Evolutionary conservation across 2,888 invertebrate genomes (phyloP), one percentile per base, ranked within the genome.

Genomic region (Synergus umbraculus): DNA sequence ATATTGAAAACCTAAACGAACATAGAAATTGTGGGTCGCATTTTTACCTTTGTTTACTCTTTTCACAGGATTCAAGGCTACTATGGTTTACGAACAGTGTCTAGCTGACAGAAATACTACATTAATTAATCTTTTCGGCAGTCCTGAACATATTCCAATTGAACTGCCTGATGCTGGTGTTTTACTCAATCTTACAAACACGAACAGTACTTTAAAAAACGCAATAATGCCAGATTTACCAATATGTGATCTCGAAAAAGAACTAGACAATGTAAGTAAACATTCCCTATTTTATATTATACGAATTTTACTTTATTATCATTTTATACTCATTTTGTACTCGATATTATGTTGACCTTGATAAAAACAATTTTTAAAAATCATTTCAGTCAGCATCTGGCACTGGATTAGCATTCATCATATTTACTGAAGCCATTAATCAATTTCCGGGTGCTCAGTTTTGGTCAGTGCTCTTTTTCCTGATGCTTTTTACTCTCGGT

Each of bases 361-460:
- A 60, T 60, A 9, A 13, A 49, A 15, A 49, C 49, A 12, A 15
- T 10, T 22, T 79, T 54, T 12, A 22, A 60, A 49, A 43, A 58
- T 66, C 29, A 13, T 84, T 94, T 18, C 93, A 98, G 98, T 97
- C 98, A 8, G 98, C 98, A 1, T 97, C 98, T 3, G 99, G 99
- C 41, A 98, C 98, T 0, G 99, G 99, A 0, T 93, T 99, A 79
- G 99, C 98, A 0, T 99, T 99, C 92, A 98, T 98, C 83, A 98
- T 98, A 86, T 99, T 98, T 93, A 98, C 99, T 0, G 98, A 99
- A 92, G 99, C 99, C 9, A 98, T 99, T 90, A 98, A 98, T 93
- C 98, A 98, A 93, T 98, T 99, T 92, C 98, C 98, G 0, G 97
- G 98, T 0, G 97, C 98, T 0, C 98, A 98, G 87, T 95, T 99